A percentile compares a stretch with the other conserved stretches of the same genome.
Conservation (phyloP, 2,113 vertebrate genomes). For the Manacus vitellinus region DNA sequence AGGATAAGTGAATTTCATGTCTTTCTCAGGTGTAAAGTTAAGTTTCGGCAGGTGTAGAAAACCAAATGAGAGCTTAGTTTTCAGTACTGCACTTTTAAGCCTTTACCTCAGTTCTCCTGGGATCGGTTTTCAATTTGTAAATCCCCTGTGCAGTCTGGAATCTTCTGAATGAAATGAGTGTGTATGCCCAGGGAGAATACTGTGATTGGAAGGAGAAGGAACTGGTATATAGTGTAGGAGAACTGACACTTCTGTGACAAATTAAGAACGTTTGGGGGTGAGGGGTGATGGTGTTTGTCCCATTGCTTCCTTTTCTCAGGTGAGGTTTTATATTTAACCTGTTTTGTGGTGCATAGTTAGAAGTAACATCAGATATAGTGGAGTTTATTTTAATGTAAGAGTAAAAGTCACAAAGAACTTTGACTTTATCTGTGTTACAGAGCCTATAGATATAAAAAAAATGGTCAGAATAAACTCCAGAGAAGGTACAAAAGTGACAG, state of each 20-base stretch:
- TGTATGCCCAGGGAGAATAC: neutral
- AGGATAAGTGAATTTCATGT: neutral
- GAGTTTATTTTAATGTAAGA: neutral
- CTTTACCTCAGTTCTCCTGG: neutral
- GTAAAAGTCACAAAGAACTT: neutral
- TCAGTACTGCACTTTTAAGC: neutral
- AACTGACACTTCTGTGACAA: neutral
- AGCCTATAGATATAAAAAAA: neutral
- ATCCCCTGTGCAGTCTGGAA: neutral
- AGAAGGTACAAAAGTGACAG: neutral
- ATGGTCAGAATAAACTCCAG: neutral
- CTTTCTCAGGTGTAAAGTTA: neutral
- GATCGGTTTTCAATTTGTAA: neutral
- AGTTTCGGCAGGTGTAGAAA: neutral
- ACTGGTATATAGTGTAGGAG: neutral
- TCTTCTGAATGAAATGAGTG: neutral
- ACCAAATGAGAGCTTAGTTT: neutral
- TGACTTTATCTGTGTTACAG: neutral
- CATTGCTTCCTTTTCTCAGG: neutral
- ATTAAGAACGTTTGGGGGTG: accelerated
- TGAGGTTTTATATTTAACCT: neutral
- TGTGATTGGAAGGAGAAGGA: neutral
- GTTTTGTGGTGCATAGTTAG: neutral
- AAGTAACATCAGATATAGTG: neutral
- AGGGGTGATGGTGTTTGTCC: neutral